Percentiles rank a stretch among this genome's conserved stretches.
Conservation (phyloP, 2,113 vertebrate species). For the Notothenia rossii region DNA sequence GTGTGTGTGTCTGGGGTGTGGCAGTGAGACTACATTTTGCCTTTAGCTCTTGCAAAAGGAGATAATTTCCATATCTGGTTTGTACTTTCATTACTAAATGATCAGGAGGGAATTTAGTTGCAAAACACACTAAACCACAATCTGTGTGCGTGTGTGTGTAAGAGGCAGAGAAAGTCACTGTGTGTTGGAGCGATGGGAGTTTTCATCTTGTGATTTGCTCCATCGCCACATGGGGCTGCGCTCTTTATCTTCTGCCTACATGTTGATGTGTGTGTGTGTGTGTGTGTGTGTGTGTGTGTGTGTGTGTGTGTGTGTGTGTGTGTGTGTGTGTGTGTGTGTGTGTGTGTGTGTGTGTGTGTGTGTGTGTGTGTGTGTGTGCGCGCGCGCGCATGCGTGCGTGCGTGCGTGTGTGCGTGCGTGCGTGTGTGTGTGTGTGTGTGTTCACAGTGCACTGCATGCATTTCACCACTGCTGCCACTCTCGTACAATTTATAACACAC, state of each 20-base stretch:
- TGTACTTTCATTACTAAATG: conserved; percentile 44
- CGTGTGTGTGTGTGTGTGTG: not conserved
- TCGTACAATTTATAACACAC: not conserved
- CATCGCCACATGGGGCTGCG: conserved; percentile 7
- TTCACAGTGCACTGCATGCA: not conserved
- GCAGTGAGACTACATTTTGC: conserved; percentile 10
- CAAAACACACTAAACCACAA: conserved; percentile 24
- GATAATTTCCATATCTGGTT: conserved; percentile 31
- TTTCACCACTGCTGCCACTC: not conserved
- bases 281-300: not conserved
- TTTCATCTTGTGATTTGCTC: conserved; percentile 32
- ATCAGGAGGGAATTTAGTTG: conserved; percentile 24
- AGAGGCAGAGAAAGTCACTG: not conserved
- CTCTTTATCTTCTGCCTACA: conserved; percentile 5
- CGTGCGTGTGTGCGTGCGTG: not conserved
- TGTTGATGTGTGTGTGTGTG: not conserved
- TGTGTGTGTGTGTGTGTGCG: too few species aligned
- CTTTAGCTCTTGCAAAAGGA: conserved; percentile 35
- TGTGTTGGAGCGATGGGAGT: not conserved
- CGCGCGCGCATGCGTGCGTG: too few species aligned
- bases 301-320: too few species aligned
- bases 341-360: too few species aligned
- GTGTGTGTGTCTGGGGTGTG: conserved; percentile 22
- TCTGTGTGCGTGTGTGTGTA: not conserved
- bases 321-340: too few species aligned